phyloP scores from a whole-genome alignment of 2,113 vertebrate species.

The Pelodiscus sinensis region DNA sequence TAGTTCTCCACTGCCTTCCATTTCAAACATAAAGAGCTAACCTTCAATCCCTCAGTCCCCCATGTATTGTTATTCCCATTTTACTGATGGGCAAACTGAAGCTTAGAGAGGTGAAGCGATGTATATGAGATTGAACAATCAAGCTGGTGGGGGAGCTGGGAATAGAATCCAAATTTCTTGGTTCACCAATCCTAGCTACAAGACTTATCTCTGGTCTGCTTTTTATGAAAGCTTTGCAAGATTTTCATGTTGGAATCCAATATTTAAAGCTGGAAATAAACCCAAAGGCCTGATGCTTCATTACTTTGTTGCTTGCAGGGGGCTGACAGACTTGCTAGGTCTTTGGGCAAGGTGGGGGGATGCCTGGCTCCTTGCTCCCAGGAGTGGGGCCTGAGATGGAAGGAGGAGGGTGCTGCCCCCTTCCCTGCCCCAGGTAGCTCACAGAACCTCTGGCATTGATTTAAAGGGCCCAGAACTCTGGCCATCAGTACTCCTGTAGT shows the following conservation, averaged over 20 bases:
- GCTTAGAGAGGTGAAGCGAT: not conserved
- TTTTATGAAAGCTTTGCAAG: not conserved
- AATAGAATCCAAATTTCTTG: not conserved
- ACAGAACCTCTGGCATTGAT: no score
- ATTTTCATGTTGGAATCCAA: not conserved
- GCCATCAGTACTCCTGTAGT: no score
- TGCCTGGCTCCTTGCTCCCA: no score
- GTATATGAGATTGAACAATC: not conserved
- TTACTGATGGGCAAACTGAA: not conserved
- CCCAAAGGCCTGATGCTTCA: not conserved
- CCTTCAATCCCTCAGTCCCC: not conserved
- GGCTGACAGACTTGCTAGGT: no score
- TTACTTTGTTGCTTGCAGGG: not conserved
- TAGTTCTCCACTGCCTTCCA: not conserved
- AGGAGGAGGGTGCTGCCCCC: no score
- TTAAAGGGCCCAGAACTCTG: no score
- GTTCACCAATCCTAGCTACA: not conserved
- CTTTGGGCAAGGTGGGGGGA: no score
- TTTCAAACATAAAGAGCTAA: slow-evolving; percentile 28
- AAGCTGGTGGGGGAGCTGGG: not conserved
- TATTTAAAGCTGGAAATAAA: not conserved
- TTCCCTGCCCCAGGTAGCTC: no score
- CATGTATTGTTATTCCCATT: not conserved
- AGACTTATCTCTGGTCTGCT: not conserved
- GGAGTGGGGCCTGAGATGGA: no score